phyloP scores from a whole-genome alignment of 2,888 invertebrate species.

The Nowickia ferox region DNA sequence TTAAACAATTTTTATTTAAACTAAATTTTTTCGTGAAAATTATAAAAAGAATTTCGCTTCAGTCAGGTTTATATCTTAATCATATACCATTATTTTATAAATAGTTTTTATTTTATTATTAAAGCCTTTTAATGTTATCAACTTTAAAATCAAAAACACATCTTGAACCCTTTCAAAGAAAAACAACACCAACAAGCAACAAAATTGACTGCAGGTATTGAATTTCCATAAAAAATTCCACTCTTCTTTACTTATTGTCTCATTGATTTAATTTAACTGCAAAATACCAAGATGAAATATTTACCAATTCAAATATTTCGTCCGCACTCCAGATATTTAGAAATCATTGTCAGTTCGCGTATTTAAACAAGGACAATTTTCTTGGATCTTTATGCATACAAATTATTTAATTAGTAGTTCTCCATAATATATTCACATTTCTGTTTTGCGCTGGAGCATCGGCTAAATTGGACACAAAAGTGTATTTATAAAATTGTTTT shows the following conservation, averaged over 20 bases:
- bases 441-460: background rate
- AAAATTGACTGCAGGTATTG: slow-evolving; percentile 12
- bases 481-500: slow-evolving; percentile 32
- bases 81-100: too few relatives aligned
- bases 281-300: background rate
- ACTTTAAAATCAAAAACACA: slow-evolving; percentile 28
- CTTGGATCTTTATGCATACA: slow-evolving; percentile 41
- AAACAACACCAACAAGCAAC: too few relatives aligned
- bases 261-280: slow-evolving; percentile 10
- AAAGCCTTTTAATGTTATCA: background rate
- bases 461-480: slow-evolving; percentile 23
- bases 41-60: too few relatives aligned
- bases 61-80: too few relatives aligned
- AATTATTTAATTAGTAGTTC: slow-evolving; percentile 66
- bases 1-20: too few relatives aligned
- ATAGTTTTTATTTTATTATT: background rate
- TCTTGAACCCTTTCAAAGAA: background rate
- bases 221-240: background rate
- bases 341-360: slow-evolving; percentile 31
- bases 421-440: slow-evolving; percentile 33
- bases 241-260: slow-evolving; percentile 22
- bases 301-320: background rate
- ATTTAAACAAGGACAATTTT: slow-evolving; percentile 19
- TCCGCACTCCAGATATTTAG: background rate
- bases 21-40: too few relatives aligned